phyloP scores from a whole-genome alignment of 2,888 invertebrate species.

The Ornithoptera alexandrae region DNA sequence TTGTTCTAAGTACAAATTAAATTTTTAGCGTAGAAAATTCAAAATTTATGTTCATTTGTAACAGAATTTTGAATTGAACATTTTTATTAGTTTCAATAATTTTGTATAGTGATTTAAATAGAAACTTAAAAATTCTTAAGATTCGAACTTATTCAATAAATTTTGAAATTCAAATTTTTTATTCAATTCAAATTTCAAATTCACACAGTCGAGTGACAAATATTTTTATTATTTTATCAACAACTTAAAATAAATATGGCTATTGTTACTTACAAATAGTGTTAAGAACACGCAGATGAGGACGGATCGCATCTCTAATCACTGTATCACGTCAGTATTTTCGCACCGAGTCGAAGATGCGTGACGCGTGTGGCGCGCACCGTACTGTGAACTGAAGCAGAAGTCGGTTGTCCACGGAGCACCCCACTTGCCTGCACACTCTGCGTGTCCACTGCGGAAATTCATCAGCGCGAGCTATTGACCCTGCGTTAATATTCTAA shows the following conservation, averaged over 20 bases:
- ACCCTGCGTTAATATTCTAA: not conserved
- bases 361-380: slow-evolving; percentile 59
- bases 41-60: too few relatives aligned
- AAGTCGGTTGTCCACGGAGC: slow-evolving; percentile 2
- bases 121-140: too few relatives aligned
- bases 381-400: slow-evolving; percentile 48
- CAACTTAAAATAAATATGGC: not conserved
- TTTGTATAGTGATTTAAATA: too few relatives aligned
- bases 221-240: not conserved
- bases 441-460: slow-evolving; percentile 1
- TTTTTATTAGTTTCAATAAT: too few relatives aligned
- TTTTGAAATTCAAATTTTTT: too few relatives aligned
- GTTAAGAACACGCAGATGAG: slow-evolving; percentile 64
- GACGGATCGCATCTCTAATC: slow-evolving; percentile 65
- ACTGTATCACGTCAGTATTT: slow-evolving; percentile 53
- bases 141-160: too few relatives aligned
- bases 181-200: too few relatives aligned
- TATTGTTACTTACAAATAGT: slow-evolving; percentile 59
- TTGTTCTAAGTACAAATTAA: too few relatives aligned
- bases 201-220: too few relatives aligned
- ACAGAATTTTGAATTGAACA: too few relatives aligned
- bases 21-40: too few relatives aligned
- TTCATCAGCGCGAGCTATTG: not conserved
- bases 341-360: slow-evolving; percentile 30
- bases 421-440: slow-evolving; percentile 1